A percentile compares a stretch with the other conserved stretches of the same genome.
Evolutionary conservation across 2,888 invertebrate species (phyloP).

Genomic region (Netelia virgata): DNA sequence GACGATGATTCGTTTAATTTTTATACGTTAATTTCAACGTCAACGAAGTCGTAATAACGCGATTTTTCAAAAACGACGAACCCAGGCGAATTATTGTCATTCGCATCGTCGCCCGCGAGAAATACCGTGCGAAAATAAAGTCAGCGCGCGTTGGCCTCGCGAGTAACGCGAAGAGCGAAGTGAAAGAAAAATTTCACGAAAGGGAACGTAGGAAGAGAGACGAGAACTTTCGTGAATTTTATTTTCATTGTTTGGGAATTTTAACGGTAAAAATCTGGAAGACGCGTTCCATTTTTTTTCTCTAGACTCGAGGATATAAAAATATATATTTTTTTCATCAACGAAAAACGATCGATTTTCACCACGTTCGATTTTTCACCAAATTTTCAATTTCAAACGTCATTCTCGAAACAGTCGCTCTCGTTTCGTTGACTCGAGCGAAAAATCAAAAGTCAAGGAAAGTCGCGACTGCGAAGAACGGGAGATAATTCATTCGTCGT

Average conservation of each 20-base stretch:
- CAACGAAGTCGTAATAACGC: background rate
- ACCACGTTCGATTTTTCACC: background rate
- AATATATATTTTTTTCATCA: too few relatives aligned
- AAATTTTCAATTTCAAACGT: background rate
- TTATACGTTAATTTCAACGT: background rate
- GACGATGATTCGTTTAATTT: background rate
- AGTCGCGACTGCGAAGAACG: slow-evolving; percentile 8
- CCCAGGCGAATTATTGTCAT: background rate
- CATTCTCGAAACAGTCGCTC: too few relatives aligned
- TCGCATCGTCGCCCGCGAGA: slow-evolving; percentile 5
- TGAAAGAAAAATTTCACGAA: slow-evolving; percentile 22
- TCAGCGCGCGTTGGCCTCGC: background rate
- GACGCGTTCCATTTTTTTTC: background rate
- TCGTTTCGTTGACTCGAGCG: too few relatives aligned
- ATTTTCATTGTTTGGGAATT: slow-evolving; percentile 43
- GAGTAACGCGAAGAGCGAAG: background rate
- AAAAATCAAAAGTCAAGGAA: background rate
- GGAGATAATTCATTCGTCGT: slow-evolving; percentile 54
- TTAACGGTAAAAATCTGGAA: slow-evolving; percentile 24
- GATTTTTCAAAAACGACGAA: background rate
- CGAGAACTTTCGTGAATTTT: slow-evolving; percentile 23
- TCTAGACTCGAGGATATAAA: too few relatives aligned
- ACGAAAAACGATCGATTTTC: background rate
- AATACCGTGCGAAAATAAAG: background rate
- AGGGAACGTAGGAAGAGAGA: slow-evolving; percentile 27